Percentiles rank a stretch among this genome's conserved stretches.
phyloP scores from a whole-genome alignment of 2,113 vertebrate genomes.

The Leptobrachium ailaonicum region DNA sequence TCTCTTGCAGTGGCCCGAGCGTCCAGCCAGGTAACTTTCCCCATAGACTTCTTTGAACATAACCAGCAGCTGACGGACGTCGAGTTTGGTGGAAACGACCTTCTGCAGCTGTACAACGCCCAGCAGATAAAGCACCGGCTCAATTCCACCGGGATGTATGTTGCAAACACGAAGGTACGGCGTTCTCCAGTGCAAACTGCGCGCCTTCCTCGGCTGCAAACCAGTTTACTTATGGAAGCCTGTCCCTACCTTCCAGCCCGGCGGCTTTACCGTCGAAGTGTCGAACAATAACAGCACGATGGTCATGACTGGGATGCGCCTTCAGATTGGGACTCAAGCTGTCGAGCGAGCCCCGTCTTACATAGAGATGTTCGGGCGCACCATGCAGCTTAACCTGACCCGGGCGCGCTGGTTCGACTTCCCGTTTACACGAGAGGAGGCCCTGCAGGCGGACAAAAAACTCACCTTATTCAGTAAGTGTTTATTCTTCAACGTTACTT shows the following conservation, averaged over 20 bases:
- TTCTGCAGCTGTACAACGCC: constrained; percentile 95
- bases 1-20: constrained; percentile 81
- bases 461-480: constrained; percentile 92
- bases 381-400: constrained; percentile 96
- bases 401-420: constrained; percentile 97
- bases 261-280: constrained; percentile 92
- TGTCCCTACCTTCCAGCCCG: constrained; percentile 70
- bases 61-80: constrained; percentile 97
- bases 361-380: constrained; percentile 93
- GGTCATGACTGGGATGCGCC: constrained; percentile 98
- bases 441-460: constrained; percentile 95
- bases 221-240: background rate
- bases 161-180: constrained; percentile 95
- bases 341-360: constrained; percentile 92
- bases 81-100: constrained; percentile 95
- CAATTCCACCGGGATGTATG: constrained; percentile 98
- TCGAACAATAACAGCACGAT: constrained; percentile 95
- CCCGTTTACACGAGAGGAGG: constrained; percentile 95
- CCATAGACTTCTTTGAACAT: constrained; percentile 99
- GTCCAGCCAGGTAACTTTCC: constrained; percentile 95
- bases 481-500: too few relatives aligned
- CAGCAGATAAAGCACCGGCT: constrained; percentile 98
- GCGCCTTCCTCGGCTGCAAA: background rate
- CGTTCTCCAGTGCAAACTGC: background rate
- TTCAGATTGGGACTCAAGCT: constrained; percentile 94